Percentiles rank a stretch among this genome's conserved stretches.
These are phyloP conservation scores for Ophion slaviceki DNA, from an alignment of 2,888 invertebrate genomes.

Conservation along the genomic window DNA sequence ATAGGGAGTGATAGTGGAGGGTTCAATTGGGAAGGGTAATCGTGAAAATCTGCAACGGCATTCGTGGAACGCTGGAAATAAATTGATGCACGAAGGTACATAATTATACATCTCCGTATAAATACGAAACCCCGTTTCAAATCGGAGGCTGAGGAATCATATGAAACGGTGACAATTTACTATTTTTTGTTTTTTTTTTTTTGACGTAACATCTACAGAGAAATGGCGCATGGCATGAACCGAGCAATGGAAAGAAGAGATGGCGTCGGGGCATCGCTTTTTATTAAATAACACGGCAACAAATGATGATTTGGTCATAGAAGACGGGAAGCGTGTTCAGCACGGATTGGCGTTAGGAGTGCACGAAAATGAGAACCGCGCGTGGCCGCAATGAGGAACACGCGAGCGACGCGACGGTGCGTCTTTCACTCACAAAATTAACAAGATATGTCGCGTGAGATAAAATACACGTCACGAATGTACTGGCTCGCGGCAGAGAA, in stretches of 20 bases:
- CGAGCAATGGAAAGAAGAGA: neutral
- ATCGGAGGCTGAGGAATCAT: neutral
- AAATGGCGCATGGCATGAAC: too few relatives aligned
- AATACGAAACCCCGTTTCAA: neutral
- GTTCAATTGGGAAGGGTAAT: too few relatives aligned
- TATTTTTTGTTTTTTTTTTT: too few relatives aligned
- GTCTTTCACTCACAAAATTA: slow-evolving; percentile 63
- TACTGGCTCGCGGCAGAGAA: slow-evolving; percentile 6
- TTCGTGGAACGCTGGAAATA: neutral
- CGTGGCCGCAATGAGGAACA: neutral
- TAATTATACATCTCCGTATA: neutral
- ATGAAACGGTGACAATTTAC: neutral
- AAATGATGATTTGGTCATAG: slow-evolving; percentile 32
- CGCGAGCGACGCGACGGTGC: slow-evolving; percentile 59
- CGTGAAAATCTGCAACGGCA: neutral
- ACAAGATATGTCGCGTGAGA: slow-evolving; percentile 63
- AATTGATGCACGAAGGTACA: neutral
- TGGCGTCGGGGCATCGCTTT: neutral
- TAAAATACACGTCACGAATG: slow-evolving; percentile 58
- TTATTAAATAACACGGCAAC: neutral
- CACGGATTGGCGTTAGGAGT: slow-evolving; percentile 48
- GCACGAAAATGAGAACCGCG: slow-evolving; percentile 1
- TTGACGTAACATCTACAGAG: too few relatives aligned
- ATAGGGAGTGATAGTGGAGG: too few relatives aligned
- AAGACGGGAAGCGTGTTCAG: slow-evolving; percentile 43